Percentiles rank a stretch among this genome's conserved stretches.
These are phyloP conservation scores for Aphelenchoides besseyi DNA, from an alignment of 1,140 invertebrate genomes.

Conservation along the genomic window DNA sequence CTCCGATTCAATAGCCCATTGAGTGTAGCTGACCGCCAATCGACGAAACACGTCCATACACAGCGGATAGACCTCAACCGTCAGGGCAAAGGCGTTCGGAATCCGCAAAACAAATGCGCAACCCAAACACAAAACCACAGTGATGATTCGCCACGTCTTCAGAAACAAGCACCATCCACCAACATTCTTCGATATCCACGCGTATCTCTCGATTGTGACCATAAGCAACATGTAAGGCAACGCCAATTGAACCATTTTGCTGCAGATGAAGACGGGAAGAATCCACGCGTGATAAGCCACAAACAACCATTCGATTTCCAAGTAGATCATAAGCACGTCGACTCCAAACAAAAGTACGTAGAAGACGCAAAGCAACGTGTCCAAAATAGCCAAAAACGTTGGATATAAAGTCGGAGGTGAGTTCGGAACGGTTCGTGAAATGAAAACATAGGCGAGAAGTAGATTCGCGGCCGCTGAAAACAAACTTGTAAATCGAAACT, in stretches of 20 bases:
- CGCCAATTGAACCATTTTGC: constrained; percentile 43
- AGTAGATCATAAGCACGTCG: constrained; percentile 50
- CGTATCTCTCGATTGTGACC: constrained; percentile 50
- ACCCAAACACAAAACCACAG: constrained; percentile 28
- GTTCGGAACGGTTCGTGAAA: constrained; percentile 30
- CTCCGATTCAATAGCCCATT: constrained; percentile 34
- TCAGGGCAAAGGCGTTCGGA: constrained; percentile 39
- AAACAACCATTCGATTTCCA: constrained; percentile 40
- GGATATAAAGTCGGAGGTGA: constrained; percentile 59
- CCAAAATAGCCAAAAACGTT: constrained; percentile 48
- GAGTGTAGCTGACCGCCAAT: constrained; percentile 11
- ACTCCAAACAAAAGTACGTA: constrained; percentile 59
- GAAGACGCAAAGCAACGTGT: constrained; percentile 51
- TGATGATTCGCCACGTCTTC: constrained; percentile 35
- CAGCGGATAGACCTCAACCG: constrained; percentile 34
- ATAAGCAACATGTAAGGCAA: constrained; percentile 58
- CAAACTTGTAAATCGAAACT: neutral
- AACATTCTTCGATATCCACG: constrained; percentile 37
- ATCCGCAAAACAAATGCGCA: constrained; percentile 38
- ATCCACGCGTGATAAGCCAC: constrained; percentile 47
- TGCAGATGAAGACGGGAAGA: constrained; percentile 40
- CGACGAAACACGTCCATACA: constrained; percentile 50
- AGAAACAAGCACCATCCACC: constrained; percentile 25
- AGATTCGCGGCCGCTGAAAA: neutral
- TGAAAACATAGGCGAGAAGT: constrained; percentile 34